These are phyloP conservation scores for Lophura nycthemera DNA, from an alignment of 2,113 vertebrate species.

Conservation along the genomic window DNA sequence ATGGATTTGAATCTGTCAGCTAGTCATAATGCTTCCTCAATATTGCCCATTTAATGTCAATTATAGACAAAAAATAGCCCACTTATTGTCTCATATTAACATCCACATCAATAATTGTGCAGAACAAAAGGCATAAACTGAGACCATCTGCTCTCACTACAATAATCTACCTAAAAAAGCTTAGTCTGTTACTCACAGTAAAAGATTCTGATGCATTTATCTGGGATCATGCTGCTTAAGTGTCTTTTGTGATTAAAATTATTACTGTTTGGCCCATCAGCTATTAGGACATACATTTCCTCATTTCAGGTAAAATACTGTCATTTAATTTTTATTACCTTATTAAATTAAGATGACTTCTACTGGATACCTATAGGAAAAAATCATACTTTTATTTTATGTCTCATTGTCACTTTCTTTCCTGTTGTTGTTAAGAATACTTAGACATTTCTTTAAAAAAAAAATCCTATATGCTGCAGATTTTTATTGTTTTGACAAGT, in stretches of 20 bases:
- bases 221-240: conserved; percentile 59
- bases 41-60: conserved; percentile 79
- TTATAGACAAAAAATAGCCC: conserved; percentile 76
- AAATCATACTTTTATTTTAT: conserved; percentile 4
- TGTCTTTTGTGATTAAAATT: conserved; percentile 70
- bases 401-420: background rate
- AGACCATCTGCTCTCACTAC: conserved; percentile 78
- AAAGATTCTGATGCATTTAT: conserved; percentile 68
- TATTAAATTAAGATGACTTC: conserved; percentile 37
- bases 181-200: conserved; percentile 63
- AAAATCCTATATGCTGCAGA: background rate
- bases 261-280: conserved; percentile 45
- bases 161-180: conserved; percentile 69
- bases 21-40: conserved; percentile 72
- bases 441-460: background rate
- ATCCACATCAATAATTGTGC: conserved; percentile 77
- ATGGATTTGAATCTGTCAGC: conserved; percentile 71
- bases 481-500: conserved; percentile 68
- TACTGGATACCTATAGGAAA: conserved; percentile 24
- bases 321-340: conserved; percentile 42
- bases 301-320: conserved; percentile 53
- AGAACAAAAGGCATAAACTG: conserved; percentile 79
- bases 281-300: conserved; percentile 57
- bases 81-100: conserved; percentile 77
- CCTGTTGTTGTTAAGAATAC: conserved; percentile 29